Evolutionary conservation across 2,888 invertebrate genomes (phyloP), one percentile per base, ranked within the genome.

Genomic region (Orthosia incerta): DNA sequence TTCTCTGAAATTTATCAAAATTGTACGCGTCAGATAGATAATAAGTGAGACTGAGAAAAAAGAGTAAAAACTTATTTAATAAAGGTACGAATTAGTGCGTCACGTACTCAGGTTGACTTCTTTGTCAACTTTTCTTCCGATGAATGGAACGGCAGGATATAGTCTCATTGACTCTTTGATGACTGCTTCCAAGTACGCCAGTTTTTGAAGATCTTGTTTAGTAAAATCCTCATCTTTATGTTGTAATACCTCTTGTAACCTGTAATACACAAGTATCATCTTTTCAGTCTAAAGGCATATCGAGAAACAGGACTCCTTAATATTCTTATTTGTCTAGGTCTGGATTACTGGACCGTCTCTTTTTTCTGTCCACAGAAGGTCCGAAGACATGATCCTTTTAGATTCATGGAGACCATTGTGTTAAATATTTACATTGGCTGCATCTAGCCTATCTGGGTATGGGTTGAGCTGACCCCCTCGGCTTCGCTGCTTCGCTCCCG

Each of bases 161-260:
- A 85, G 12, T 15, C 86, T 72, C 31, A 87, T 13, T 2, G 71
- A 15, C 20, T 87, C 87, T 20, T 73, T 81, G 4, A 81, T 56
- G 1, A 76, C 80, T 2, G 80, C 80, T 3, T 81, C 81, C 16
- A 80, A 20, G 7, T 73, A 81, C 16, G 71, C 67, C 0, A 80
- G 66, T 16, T 73, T 76, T n/a, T 56, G 46, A 31, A 82, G 48
- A 64, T 82, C 71, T 0, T 74, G 12, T 74, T 67, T 74, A 7
- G 56, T 67, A 5, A 82, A 15, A 59, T 82, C 73, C 3, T 39
- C 61, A 23, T 71, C 67, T 53, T 76, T 16, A 46, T 65, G 9
- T 13, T 46, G 18, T n/a, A 65, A 23, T n/a, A 75, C 76, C 26
- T 57, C 68, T 61, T 80, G 46, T 60, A 79, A 20, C 12, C 79